phyloP scores from a whole-genome alignment of 2,113 vertebrate genomes.

The Ascaphus truei region DNA sequence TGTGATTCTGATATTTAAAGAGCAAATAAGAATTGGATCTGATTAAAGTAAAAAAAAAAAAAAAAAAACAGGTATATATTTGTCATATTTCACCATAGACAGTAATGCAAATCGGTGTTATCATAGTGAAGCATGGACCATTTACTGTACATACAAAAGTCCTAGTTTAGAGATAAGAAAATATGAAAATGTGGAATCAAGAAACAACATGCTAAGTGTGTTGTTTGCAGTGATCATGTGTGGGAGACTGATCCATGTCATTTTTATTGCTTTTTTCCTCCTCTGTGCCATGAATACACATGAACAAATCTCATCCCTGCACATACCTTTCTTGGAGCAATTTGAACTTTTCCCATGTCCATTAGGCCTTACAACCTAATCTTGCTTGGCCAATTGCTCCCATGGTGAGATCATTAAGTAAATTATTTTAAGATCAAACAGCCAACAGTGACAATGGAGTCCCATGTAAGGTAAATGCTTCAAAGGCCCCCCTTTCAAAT shows the following conservation, averaged over 20 bases:
- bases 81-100: too few relatives aligned
- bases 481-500: slow-evolving; percentile 87
- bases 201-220: too few relatives aligned
- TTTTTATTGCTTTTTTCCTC: slow-evolving; percentile 17
- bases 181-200: too few relatives aligned
- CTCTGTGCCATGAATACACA: slow-evolving; percentile 47
- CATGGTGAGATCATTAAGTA: slow-evolving; percentile 99
- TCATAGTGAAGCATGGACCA: too few relatives aligned
- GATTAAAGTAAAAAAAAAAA: too few relatives aligned
- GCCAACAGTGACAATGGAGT: slow-evolving; percentile 95
- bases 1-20: too few relatives aligned
- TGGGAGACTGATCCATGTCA: slow-evolving; percentile 37
- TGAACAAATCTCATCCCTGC: slow-evolving; percentile 42
- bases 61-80: too few relatives aligned
- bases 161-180: too few relatives aligned
- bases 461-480: slow-evolving; percentile 97
- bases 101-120: too few relatives aligned
- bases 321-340: slow-evolving; percentile 63
- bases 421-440: slow-evolving; percentile 99
- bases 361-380: slow-evolving; percentile 98
- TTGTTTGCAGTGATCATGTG: too few relatives aligned
- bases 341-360: slow-evolving; percentile 90
- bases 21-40: too few relatives aligned
- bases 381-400: slow-evolving; percentile 94
- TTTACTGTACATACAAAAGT: too few relatives aligned